These are phyloP conservation scores for Achatina immaculata DNA, from an alignment of 1,140 invertebrate species.

Conservation along the genomic window DNA sequence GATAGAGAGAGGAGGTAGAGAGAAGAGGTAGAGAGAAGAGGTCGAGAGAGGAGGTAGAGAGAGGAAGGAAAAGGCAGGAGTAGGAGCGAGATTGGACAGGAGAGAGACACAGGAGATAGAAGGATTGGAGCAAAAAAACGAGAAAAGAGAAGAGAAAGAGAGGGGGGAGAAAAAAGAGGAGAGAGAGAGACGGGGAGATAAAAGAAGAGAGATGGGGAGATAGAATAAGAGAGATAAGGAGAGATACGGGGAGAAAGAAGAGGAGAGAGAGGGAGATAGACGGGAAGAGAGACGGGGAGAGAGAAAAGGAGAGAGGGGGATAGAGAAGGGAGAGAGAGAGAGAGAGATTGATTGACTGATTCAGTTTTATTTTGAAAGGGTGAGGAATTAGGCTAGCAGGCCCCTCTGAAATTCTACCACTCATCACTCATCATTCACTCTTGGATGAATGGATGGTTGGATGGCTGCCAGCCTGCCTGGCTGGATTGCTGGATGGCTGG, in stretches of 20 bases:
- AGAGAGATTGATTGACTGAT: background rate
- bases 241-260: background rate
- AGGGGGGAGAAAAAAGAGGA: background rate
- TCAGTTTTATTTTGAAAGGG: background rate
- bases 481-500: background rate
- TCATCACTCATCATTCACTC: background rate
- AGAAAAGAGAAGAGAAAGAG: constrained; percentile 8
- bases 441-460: background rate
- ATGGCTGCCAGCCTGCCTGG: background rate
- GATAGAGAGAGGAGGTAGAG: background rate
- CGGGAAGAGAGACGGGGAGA: constrained; percentile 6
- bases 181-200: constrained; percentile 9
- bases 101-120: background rate
- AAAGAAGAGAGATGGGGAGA: constrained; percentile 9
- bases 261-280: constrained; percentile 8
- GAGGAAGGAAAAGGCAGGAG: background rate
- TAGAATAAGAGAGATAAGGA: background rate
- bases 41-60: background rate
- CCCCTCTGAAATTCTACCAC: no score
- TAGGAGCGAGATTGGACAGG: background rate
- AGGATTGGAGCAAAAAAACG: background rate
- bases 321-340: no score
- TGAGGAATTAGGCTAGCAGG: no score
- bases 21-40: background rate
- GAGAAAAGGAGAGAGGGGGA: constrained; percentile 1